Percentiles rank a stretch among this genome's conserved stretches.
Conservation (phyloP, 2,113 vertebrate species). For the Leptodactylus fuscus region DNA sequence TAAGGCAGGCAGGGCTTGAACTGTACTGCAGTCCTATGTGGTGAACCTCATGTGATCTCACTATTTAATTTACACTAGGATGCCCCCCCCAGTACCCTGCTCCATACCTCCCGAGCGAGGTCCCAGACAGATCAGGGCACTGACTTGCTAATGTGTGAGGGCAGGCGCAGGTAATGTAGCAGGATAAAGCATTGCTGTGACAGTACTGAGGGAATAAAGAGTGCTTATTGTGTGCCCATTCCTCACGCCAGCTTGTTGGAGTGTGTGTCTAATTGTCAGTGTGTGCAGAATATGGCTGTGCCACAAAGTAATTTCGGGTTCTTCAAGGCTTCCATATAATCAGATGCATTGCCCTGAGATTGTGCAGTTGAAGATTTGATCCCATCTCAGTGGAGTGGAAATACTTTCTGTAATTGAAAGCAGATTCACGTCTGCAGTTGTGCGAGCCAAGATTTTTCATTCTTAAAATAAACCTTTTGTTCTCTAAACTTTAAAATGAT, state of each 20-base stretch:
- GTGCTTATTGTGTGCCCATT: slow-evolving; percentile 15
- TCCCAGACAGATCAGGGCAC: background rate
- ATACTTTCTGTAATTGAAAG: slow-evolving; percentile 81
- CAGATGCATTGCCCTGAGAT: slow-evolving; percentile 74
- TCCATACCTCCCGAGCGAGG: background rate
- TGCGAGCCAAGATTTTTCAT: slow-evolving; percentile 74
- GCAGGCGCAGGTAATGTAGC: slow-evolving; percentile 8
- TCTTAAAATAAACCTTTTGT: slow-evolving; percentile 83
- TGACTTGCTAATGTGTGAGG: slow-evolving; percentile 10
- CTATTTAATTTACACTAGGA: background rate
- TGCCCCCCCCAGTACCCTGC: background rate
- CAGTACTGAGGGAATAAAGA: slow-evolving; percentile 19
- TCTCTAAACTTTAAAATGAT: slow-evolving; percentile 74
- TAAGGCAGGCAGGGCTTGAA: background rate
- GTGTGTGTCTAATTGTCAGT: slow-evolving; percentile 59
- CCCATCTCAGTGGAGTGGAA: slow-evolving; percentile 74
- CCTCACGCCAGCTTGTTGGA: slow-evolving; percentile 4
- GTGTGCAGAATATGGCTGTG: slow-evolving; percentile 58
- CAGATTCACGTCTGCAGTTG: slow-evolving; percentile 80
- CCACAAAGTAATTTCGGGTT: slow-evolving; percentile 67
- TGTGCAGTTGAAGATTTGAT: slow-evolving; percentile 79
- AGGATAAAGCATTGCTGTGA: background rate
- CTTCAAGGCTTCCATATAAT: slow-evolving; percentile 68
- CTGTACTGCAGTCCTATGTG: slow-evolving; percentile 43
- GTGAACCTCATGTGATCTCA: slow-evolving; percentile 10